phyloP scores from a whole-genome alignment of 1,140 invertebrate species.

The Bombus waltoni region DNA sequence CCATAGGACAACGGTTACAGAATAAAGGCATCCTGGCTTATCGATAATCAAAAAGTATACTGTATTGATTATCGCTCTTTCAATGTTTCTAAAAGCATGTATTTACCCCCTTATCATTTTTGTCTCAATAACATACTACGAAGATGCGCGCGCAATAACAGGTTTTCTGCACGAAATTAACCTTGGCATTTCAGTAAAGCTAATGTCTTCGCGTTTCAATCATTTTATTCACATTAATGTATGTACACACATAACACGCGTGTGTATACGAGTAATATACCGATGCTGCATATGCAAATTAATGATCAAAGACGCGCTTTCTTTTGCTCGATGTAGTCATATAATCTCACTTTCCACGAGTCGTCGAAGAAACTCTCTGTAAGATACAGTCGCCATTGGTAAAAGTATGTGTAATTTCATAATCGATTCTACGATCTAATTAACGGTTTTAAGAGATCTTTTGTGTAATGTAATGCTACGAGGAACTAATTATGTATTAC shows the following conservation, averaged over 20 bases:
- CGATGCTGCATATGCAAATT: constrained; percentile 1
- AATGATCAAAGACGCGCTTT: background rate
- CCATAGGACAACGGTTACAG: constrained; percentile 5
- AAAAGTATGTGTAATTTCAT: background rate
- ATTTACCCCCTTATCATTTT: background rate
- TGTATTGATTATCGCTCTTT: background rate
- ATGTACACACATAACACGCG: too few relatives aligned
- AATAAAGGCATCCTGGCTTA: background rate
- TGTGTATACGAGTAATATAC: background rate
- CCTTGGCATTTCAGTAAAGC: constrained; percentile 13
- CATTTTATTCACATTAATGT: background rate
- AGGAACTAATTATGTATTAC: background rate
- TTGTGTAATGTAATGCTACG: background rate
- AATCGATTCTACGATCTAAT: background rate
- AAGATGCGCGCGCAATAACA: constrained; percentile 5
- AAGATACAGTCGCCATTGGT: background rate
- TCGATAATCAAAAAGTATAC: constrained; percentile 1
- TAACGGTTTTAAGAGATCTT: background rate
- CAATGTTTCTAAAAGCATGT: background rate
- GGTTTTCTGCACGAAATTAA: background rate
- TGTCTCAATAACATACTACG: too few relatives aligned
- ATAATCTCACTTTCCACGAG: background rate
- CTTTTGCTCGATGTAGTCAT: background rate
- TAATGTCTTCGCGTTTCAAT: background rate
- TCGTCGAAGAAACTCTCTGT: background rate